These are phyloP conservation scores for Suricata suricatta DNA, from an alignment of 2,113 vertebrate species.

Conservation along the genomic window DNA sequence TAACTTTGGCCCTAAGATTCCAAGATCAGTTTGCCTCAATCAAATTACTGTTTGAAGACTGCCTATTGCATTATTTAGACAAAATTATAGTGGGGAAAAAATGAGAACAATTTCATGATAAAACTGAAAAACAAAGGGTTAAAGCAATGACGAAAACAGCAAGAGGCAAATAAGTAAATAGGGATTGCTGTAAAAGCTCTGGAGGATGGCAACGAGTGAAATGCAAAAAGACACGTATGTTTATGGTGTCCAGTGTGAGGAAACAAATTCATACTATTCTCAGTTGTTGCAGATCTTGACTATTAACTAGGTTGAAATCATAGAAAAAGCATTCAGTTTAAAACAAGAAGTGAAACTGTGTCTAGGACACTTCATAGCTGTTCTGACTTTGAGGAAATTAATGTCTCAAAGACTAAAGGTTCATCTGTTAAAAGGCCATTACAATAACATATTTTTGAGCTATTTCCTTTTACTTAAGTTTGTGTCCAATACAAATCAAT, in stretches of 20 bases:
- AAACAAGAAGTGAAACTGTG: not conserved
- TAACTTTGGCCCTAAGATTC: conserved; percentile 39
- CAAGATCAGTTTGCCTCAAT: conserved; percentile 29
- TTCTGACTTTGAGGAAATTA: not conserved
- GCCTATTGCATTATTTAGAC: not conserved
- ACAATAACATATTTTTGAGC: not conserved
- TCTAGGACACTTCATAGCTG: not conserved
- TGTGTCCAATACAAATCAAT: not conserved
- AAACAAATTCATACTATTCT: not conserved
- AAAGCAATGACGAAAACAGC: not conserved
- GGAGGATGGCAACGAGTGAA: not conserved
- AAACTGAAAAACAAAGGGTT: not conserved
- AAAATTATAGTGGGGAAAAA: not conserved
- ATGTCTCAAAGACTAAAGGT: not conserved
- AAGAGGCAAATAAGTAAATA: not conserved
- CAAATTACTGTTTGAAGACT: conserved; percentile 8
- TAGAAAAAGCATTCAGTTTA: not conserved
- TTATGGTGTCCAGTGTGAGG: not conserved
- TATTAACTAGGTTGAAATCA: not conserved
- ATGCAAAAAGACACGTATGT: not conserved
- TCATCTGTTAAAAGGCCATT: not conserved
- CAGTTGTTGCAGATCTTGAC: not conserved
- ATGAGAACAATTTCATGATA: not conserved
- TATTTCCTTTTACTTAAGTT: not conserved
- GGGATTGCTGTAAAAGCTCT: not conserved